Conservation (phyloP, 2,797 vertebrate genomes). For the Leptodactylus fallax region DNA sequence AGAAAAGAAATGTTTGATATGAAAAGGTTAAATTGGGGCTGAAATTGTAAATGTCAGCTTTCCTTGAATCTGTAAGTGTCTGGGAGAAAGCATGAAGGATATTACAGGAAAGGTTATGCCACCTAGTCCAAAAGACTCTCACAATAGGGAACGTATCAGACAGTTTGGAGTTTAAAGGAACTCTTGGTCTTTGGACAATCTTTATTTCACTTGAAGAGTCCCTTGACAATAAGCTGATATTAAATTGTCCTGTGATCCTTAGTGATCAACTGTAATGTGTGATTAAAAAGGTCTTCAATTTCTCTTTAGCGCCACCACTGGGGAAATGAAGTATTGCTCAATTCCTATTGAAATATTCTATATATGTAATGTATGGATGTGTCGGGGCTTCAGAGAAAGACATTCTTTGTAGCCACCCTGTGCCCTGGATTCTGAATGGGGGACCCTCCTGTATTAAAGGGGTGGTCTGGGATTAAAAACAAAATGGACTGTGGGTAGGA, state of each 20-base stretch:
- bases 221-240: neutral
- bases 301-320: neutral
- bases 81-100: neutral
- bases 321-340: neutral
- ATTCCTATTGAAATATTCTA: neutral
- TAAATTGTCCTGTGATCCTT: neutral
- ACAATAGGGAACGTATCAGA: too few species aligned
- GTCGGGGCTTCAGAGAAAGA: neutral
- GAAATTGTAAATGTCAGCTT: constrained; percentile 4
- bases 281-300: neutral
- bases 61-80: neutral
- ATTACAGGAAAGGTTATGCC: neutral
- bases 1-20: neutral
- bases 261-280: neutral
- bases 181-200: neutral
- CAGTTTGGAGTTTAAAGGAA: too few species aligned
- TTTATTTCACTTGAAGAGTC: too few species aligned
- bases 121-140: neutral
- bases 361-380: neutral
- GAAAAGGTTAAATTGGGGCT: neutral
- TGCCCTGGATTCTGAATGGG: too few species aligned
- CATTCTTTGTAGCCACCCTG: neutral
- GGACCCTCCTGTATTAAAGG: too few species aligned
- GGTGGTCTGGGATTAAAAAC: too few species aligned
- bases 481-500: too few species aligned